These are phyloP conservation scores for Progne subis DNA, from an alignment of 2,113 vertebrate genomes.

Conservation along the genomic window DNA sequence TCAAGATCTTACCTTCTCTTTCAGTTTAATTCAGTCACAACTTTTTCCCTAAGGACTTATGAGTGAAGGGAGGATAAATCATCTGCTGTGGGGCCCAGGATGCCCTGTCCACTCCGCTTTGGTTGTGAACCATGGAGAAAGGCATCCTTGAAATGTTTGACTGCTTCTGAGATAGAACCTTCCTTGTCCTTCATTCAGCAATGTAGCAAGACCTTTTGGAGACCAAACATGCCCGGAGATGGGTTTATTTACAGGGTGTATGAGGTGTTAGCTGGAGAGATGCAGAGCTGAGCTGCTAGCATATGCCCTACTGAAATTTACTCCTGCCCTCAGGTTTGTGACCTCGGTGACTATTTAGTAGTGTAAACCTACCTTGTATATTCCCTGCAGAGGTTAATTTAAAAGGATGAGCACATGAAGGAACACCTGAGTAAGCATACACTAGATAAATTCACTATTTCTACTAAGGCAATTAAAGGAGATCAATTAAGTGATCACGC, in stretches of 20 bases:
- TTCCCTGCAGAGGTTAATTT: slow-evolving; percentile 14
- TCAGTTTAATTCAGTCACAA: neutral
- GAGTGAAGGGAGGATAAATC: neutral
- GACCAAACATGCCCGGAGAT: rapidly evolving
- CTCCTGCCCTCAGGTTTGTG: neutral
- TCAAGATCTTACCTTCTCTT: neutral
- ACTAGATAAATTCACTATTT: neutral
- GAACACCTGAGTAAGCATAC: slow-evolving; percentile 15
- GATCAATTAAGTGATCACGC: neutral
- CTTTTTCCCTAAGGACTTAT: neutral
- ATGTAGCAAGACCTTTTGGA: neutral
- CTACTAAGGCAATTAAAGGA: slow-evolving; percentile 17
- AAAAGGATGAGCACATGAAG: neutral
- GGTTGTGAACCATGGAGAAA: neutral
- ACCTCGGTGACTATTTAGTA: neutral
- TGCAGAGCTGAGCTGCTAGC: neutral
- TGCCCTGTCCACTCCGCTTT: neutral
- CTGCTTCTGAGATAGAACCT: neutral
- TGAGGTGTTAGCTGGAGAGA: neutral
- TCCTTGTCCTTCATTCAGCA: rapidly evolving
- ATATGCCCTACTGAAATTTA: neutral
- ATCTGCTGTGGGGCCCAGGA: neutral
- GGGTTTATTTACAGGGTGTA: neutral
- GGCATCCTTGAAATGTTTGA: neutral
- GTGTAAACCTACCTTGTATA: neutral